Evolutionary conservation across 2,113 vertebrate species (phyloP), one percentile per base, ranked within the genome.

Genomic region (Chloropsis cyanopogon): DNA sequence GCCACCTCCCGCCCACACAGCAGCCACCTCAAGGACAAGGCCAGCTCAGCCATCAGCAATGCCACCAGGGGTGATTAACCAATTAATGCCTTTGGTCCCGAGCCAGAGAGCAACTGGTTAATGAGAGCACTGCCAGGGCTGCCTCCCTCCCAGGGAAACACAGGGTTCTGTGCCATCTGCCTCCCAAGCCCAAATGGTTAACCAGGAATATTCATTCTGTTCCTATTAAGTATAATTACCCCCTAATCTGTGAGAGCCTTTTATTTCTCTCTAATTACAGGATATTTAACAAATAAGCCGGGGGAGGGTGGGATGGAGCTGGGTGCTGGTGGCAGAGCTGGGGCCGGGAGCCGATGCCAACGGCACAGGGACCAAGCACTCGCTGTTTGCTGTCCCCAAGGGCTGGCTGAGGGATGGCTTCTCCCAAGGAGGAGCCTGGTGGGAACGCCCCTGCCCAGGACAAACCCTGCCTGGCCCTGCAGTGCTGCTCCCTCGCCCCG

Each of bases 171-270:
- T 59, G 91, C 92, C 93, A 97, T 97, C 97, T 96, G 97, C 90
- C 97, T 96, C 94, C 95, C 93, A 93, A 94, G 95, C 96, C 86
- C 69, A 90, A 98, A 94, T 14, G 95, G 96, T 97, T 97, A 98
- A 97, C 96, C 97, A 96, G 96, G 96, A 97, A 96, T 95, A 95
- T 97, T 97, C 96, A 97, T 98, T 98, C 97, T 97, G 96, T 95
- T 98, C 96, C 97, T 97, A 97, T 97, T 98, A 98, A 96, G 85
- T 80, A 47, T 97, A 98, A 98, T 98, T 98, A 97, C 95, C 96
- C 96, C 70, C 93, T 89, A 91, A 94, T 97, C 96, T 93, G 96
- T 78, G 59, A 96, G 92, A 98, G 97, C 92, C 97, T 96, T 92
- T 97, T 95, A 97, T 98, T 98, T 96, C 96, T 92, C 50, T 91